Percentiles rank a stretch among this genome's conserved stretches.
Conservation (phyloP, 2,797 vertebrate genomes). For the Poecilia picta region DNA sequence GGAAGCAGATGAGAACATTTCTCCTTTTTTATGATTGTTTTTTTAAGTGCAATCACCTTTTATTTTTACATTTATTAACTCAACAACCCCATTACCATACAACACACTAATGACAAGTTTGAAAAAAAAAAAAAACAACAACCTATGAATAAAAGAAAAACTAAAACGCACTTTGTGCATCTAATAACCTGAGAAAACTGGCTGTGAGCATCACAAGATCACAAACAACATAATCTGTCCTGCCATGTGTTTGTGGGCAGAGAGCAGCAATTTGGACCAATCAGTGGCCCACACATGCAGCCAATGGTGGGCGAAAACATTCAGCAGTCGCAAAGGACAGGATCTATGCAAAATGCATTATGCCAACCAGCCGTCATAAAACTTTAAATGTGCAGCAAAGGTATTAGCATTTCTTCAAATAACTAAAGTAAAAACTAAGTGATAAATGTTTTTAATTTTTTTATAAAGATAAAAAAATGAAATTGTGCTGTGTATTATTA, state of each 20-base stretch:
- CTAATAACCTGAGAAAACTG: neutral
- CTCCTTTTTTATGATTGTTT: neutral
- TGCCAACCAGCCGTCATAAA: neutral
- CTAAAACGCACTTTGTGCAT: neutral
- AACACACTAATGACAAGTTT: neutral
- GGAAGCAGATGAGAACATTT: neutral
- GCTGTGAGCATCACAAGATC: neutral
- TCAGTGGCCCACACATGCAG: slow-evolving; percentile 5
- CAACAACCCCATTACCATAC: neutral
- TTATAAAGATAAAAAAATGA: neutral
- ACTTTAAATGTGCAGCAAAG: neutral
- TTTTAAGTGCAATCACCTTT: neutral
- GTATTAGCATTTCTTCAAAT: neutral
- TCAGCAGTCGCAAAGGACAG: neutral
- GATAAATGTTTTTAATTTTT: neutral
- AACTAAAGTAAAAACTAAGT: neutral
- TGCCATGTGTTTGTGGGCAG: slow-evolving; percentile 9
- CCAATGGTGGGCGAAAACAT: neutral
- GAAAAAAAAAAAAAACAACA: neutral
- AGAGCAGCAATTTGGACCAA: slow-evolving; percentile 3
- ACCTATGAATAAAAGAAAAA: neutral
- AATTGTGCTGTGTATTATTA: neutral
- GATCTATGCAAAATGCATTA: neutral
- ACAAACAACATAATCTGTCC: neutral
- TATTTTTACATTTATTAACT: neutral